Evolutionary conservation across 2,888 invertebrate species (phyloP).

Genomic region (Nasonia oneida): DNA sequence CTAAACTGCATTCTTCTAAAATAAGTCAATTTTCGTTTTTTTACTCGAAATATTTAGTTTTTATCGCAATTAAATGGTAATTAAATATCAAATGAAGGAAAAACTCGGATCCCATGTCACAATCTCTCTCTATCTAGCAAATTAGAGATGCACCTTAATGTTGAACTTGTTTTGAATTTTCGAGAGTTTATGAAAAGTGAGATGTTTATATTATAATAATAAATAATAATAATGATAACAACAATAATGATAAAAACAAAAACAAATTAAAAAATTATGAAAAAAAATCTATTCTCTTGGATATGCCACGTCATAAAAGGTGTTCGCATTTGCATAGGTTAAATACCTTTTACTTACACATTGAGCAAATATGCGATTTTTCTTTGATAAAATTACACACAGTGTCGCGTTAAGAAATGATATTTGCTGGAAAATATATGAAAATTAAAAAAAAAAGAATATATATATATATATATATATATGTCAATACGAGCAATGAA

Average conservation of each 20-base stretch:
- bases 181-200: conserved; percentile 53
- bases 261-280: conserved; percentile 10
- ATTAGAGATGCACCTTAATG: conserved; percentile 47
- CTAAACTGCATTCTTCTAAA: conserved; percentile 5
- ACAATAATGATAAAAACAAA: conserved; percentile 22
- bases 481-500: conserved; percentile 9
- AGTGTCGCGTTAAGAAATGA: conserved; percentile 20
- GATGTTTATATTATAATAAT: conserved; percentile 47
- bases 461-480: neutral
- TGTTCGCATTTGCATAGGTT: conserved; percentile 53
- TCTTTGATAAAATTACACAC: conserved; percentile 34
- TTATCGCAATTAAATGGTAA: neutral
- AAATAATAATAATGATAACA: conserved; percentile 9
- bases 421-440: conserved; percentile 5
- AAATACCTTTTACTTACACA: conserved; percentile 30
- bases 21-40: neutral
- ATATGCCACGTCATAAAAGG: conserved; percentile 47
- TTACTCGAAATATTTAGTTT: neutral
- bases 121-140: conserved; percentile 55
- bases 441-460: conserved; percentile 8
- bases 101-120: conserved; percentile 44
- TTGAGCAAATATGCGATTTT: conserved; percentile 13
- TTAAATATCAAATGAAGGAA: neutral
- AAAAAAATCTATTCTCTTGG: conserved; percentile 35
- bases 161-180: conserved; percentile 55